Conservation (phyloP, 1,140 invertebrate species). For the Lucilia sericata region DNA sequence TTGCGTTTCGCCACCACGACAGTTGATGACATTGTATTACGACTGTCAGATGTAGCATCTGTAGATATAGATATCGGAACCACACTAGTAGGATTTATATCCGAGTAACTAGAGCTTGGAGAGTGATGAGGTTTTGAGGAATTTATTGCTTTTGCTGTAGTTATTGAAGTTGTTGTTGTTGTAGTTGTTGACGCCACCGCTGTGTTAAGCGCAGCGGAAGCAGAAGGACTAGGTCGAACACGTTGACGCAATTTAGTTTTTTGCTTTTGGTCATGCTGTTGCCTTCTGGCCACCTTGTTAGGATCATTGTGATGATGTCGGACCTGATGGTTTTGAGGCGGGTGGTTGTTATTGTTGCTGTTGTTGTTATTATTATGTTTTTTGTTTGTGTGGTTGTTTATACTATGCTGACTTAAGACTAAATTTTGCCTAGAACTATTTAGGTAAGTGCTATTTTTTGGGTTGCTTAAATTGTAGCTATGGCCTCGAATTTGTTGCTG, state of each 20-base stretch:
- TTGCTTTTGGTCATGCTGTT: conserved; percentile 60
- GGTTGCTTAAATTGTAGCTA: conserved; percentile 65
- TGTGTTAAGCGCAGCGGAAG: conserved; percentile 46
- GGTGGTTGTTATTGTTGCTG: conserved; percentile 43
- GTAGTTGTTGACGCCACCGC: conserved; percentile 52
- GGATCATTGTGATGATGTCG: conserved; percentile 66
- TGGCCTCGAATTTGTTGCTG: conserved; percentile 55
- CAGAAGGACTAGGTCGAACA: conserved; percentile 46
- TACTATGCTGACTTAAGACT: conserved; percentile 48
- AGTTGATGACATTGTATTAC: conserved; percentile 47
- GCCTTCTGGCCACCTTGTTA: conserved; percentile 56
- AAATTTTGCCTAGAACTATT: conserved; percentile 53
- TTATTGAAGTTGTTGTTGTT: conserved; percentile 16
- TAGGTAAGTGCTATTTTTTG: conserved; percentile 44
- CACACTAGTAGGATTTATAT: conserved; percentile 1
- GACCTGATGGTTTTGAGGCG: conserved; percentile 59
- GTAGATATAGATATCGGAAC: conserved; percentile 9
- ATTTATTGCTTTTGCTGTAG: not conserved
- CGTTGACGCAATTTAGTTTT: conserved; percentile 55
- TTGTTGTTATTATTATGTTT: not conserved
- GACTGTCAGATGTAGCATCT: conserved; percentile 46
- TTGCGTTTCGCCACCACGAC: conserved; percentile 58
- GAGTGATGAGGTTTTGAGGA: not conserved
- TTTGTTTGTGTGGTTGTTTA: conserved; percentile 50
- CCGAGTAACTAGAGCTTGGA: not conserved